phyloP scores from a whole-genome alignment of 2,797 vertebrate species.

The Cottoperca gobio region DNA sequence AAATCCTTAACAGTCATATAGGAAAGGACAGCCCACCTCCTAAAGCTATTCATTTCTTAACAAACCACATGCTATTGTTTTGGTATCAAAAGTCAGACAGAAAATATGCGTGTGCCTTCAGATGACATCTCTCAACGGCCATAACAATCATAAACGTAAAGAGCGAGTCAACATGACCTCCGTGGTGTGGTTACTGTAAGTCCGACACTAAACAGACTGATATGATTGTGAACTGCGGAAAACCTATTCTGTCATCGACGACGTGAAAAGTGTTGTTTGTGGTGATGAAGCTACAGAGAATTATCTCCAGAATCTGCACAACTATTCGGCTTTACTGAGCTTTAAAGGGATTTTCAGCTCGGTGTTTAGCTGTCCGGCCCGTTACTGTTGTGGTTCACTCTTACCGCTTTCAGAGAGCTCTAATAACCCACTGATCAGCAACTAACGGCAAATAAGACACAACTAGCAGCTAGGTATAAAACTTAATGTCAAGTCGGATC shows the following conservation, averaged over 20 bases:
- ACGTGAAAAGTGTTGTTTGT: neutral
- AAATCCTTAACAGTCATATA: neutral
- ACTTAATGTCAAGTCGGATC: neutral
- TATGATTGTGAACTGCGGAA: too few species aligned
- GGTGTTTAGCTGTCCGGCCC: too few species aligned
- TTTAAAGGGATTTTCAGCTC: too few species aligned
- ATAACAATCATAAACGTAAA: neutral
- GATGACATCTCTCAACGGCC: neutral
- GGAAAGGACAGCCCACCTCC: neutral
- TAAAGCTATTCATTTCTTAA: neutral
- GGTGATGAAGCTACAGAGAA: neutral
- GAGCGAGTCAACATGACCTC: neutral
- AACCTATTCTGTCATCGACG: neutral
- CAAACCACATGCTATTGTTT: neutral
- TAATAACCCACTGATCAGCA: neutral
- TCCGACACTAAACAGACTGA: neutral
- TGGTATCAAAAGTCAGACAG: neutral
- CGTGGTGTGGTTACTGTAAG: neutral
- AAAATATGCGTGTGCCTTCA: neutral
- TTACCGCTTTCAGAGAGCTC: neutral
- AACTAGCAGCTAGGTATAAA: neutral
- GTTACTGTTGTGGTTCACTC: neutral
- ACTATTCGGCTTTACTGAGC: too few species aligned
- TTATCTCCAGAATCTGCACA: neutral
- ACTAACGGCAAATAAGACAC: neutral